phyloP scores from a whole-genome alignment of 2,113 vertebrate species.

The Psammodynastes pulverulentus region DNA sequence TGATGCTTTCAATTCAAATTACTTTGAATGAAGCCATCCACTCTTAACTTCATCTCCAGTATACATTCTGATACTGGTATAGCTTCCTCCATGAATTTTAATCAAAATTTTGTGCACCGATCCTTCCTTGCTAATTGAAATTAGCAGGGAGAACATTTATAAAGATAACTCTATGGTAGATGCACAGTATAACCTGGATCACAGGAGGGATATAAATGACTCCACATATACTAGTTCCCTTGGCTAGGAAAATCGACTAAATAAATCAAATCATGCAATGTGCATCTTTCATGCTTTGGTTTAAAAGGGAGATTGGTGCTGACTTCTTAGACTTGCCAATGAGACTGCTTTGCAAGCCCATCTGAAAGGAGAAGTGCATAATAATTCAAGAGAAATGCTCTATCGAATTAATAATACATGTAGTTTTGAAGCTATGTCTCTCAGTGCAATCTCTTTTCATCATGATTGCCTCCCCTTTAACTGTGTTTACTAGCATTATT shows the following conservation, averaged over 20 bases:
- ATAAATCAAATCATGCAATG: background rate
- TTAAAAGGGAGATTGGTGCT: background rate
- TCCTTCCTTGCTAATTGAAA: background rate
- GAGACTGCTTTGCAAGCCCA: constrained; percentile 12
- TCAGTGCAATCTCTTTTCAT: constrained; percentile 37
- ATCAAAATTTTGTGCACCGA: background rate
- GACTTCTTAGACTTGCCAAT: background rate
- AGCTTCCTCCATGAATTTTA: background rate
- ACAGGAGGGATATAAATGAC: background rate
- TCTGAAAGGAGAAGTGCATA: constrained; percentile 30
- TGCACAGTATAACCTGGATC: background rate
- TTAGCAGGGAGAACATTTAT: background rate
- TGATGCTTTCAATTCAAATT: background rate
- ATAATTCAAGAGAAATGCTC: constrained; percentile 35
- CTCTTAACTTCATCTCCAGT: background rate
- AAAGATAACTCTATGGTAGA: background rate
- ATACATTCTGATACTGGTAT: background rate
- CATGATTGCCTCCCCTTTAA: constrained; percentile 45
- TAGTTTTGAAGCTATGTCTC: constrained; percentile 13
- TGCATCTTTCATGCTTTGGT: constrained; percentile 1
- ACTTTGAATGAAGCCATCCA: background rate
- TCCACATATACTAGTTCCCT: background rate
- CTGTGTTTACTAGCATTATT: constrained; percentile 39
- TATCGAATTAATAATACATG: constrained; percentile 38
- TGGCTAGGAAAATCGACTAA: background rate